A percentile compares a stretch with the other conserved stretches of the same genome.
Conservation (phyloP, 2,113 vertebrate genomes). For the Pterocles orientalis region DNA sequence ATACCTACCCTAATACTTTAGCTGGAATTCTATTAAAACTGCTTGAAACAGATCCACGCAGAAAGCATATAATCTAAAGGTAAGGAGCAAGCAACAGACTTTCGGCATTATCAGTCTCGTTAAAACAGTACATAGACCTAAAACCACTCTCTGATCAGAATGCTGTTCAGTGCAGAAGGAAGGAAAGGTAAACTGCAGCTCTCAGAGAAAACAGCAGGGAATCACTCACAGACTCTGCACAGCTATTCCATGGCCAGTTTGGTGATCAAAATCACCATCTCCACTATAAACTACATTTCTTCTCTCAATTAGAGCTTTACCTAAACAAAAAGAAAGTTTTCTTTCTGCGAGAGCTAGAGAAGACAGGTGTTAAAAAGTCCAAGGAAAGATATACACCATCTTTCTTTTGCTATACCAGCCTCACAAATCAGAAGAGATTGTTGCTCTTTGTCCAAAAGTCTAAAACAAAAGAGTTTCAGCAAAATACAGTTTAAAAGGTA, state of each 20-base stretch:
- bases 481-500: background rate
- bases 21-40: background rate
- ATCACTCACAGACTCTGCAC: background rate
- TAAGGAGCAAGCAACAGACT: background rate
- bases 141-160: background rate
- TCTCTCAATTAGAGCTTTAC: background rate
- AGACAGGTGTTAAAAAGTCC: background rate
- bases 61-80: background rate
- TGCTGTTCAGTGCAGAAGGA: background rate
- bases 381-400: background rate
- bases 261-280: background rate
- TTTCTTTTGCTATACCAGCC: background rate
- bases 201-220: background rate
- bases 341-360: background rate
- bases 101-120: background rate
- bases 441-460: background rate
- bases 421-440: background rate
- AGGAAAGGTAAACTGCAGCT: background rate
- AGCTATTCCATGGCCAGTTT: background rate
- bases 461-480: background rate
- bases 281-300: background rate
- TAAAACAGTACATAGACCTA: background rate
- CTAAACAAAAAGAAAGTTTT: background rate
- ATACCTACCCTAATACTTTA: background rate
- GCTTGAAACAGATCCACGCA: background rate